Conservation (phyloP, 2,888 invertebrate genomes). For the Cosmorhoe ocellata region DNA sequence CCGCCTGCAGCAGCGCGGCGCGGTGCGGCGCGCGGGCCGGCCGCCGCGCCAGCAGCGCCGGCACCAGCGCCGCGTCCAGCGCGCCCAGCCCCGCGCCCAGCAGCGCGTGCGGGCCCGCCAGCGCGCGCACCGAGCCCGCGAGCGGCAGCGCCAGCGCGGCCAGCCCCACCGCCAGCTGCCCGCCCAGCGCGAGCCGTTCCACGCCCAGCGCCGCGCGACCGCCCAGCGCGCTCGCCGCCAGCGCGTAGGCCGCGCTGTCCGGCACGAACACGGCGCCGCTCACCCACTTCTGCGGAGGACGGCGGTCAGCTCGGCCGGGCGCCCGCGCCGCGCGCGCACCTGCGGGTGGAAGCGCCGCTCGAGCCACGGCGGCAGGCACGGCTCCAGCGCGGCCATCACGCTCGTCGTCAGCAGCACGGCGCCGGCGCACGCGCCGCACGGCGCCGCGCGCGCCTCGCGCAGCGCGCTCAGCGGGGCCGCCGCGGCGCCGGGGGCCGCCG, state of each 20-base stretch:
- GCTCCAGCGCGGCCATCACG: conserved; percentile 74
- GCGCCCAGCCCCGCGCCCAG: conserved; percentile 69
- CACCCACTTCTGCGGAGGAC: conserved; percentile 55
- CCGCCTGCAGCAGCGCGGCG: conserved; percentile 68
- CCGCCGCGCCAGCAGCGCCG: conserved; percentile 54
- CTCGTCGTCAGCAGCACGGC: conserved; percentile 67
- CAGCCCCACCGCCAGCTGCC: conserved; percentile 52
- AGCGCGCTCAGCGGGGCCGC: conserved; percentile 26
- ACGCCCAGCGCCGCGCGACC: conserved; percentile 52
- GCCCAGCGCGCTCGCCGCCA: conserved; percentile 56
- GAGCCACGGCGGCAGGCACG: conserved; percentile 69
- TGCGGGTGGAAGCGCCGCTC: conserved; percentile 54
- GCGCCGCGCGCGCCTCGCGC: conserved; percentile 43
- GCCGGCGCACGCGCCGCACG: conserved; percentile 59
- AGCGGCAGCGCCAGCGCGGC: conserved; percentile 60
- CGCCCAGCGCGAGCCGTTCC: conserved; percentile 63
- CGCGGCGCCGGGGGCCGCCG: conserved; percentile 13
- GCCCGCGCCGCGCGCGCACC: conserved; percentile 21
- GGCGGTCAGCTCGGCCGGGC: too few species aligned
- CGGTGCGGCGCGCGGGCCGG: conserved; percentile 47
- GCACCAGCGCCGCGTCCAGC: conserved; percentile 70
- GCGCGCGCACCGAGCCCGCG: conserved; percentile 47
- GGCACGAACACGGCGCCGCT: conserved; percentile 68
- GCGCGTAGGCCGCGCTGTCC: conserved; percentile 69
- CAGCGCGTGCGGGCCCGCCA: conserved; percentile 63